These are phyloP conservation scores for Paradisaea rubra DNA, from an alignment of 2,113 vertebrate species.

Conservation along the genomic window DNA sequence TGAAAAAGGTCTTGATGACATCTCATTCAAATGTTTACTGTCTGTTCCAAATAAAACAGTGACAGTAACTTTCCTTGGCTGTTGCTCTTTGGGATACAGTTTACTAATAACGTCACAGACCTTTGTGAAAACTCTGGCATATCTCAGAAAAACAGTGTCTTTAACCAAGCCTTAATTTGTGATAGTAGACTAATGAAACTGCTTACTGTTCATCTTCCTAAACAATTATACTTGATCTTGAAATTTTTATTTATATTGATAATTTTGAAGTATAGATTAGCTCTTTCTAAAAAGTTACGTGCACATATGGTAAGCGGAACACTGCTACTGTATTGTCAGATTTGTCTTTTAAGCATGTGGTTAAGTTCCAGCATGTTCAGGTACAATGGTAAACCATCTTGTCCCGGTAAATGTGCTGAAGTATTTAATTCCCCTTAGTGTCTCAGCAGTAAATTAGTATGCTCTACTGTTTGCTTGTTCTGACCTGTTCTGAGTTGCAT, in stretches of 20 bases:
- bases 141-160: neutral
- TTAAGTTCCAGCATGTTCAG: conserved; percentile 7
- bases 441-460: neutral
- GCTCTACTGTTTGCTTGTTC: neutral
- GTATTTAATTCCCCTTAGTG: neutral
- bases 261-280: neutral
- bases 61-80: neutral
- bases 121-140: neutral
- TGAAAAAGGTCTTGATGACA: neutral
- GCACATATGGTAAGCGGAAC: accelerated
- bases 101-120: neutral
- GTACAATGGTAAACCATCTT: neutral
- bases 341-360: neutral
- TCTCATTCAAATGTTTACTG: neutral
- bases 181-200: neutral
- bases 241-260: neutral
- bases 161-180: neutral
- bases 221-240: neutral
- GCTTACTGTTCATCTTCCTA: neutral
- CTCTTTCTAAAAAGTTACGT: neutral
- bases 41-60: neutral
- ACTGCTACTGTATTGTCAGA: neutral
- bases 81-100: neutral
- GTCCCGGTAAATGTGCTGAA: neutral
- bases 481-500: neutral